Conservation (phyloP, 2,113 vertebrate genomes). For the Dinomys branickii region DNA sequence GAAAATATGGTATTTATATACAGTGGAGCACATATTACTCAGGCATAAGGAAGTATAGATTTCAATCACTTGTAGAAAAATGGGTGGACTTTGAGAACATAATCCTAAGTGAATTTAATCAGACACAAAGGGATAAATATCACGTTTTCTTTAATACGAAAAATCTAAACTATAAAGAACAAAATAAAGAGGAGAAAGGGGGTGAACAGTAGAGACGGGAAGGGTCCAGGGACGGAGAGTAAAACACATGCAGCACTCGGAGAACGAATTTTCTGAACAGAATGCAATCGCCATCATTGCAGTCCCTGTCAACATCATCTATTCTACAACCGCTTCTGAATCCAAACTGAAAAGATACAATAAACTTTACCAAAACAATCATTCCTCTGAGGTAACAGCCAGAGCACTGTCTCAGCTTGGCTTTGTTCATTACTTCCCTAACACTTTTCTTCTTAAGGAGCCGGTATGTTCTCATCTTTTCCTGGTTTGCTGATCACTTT, state of each 20-base stretch:
- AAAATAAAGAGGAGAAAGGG: background rate
- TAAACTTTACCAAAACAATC: background rate
- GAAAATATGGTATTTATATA: background rate
- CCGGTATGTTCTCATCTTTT: background rate
- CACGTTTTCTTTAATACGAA: background rate
- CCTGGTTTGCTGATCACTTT: slow-evolving; percentile 6
- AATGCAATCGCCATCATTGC: background rate
- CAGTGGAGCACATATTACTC: background rate
- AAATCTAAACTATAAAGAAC: background rate
- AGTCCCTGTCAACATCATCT: background rate
- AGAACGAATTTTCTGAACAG: background rate
- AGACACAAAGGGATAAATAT: background rate
- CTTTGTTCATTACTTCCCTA: background rate
- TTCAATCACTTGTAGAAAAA: background rate
- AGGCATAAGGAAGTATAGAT: background rate
- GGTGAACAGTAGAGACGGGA: background rate
- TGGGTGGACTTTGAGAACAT: background rate
- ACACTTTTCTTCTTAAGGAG: background rate
- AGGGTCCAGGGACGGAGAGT: background rate
- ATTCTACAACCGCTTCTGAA: background rate
- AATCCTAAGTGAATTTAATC: background rate
- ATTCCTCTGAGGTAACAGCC: background rate
- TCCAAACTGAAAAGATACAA: background rate
- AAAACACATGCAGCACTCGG: background rate
- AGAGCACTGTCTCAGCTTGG: background rate